Percentiles rank a stretch among this genome's conserved stretches.
Conservation (phyloP, 2,888 invertebrate species). For the Taphrorychus bicolor region DNA sequence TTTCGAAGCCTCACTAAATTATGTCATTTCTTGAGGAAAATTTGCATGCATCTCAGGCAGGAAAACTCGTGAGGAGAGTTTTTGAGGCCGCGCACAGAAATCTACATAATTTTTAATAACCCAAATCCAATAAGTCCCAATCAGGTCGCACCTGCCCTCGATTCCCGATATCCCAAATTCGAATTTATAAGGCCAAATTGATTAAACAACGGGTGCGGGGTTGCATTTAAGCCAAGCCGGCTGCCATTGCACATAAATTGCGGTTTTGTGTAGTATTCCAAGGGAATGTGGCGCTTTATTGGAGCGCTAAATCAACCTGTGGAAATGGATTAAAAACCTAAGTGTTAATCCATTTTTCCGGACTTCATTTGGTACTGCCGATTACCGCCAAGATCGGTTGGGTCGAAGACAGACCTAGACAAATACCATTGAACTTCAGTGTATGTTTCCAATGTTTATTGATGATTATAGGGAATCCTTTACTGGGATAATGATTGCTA, state of each 20-base stretch:
- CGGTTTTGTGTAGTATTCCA: conserved; percentile 22
- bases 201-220: conserved; percentile 33
- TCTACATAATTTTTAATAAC: conserved; percentile 26
- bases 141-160: conserved; percentile 29
- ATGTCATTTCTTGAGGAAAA: background rate
- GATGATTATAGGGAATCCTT: too few species aligned
- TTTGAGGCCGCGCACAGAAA: too few species aligned
- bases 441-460: too few species aligned
- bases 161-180: conserved; percentile 36
- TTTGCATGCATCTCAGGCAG: background rate
- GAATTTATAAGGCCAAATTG: conserved; percentile 30
- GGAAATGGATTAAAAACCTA: too few species aligned
- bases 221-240: conserved; percentile 14
- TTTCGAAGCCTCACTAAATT: background rate
- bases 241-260: conserved; percentile 30
- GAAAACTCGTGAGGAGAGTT: too few species aligned
- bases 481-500: too few species aligned
- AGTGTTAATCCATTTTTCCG: too few species aligned
- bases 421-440: too few species aligned
- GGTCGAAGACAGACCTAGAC: too few species aligned
- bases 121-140: conserved; percentile 22
- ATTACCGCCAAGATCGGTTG: too few species aligned
- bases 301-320: conserved; percentile 43
- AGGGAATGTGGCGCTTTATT: conserved; percentile 38
- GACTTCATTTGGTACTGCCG: too few species aligned